A percentile compares a stretch with the other conserved stretches of the same genome.
Evolutionary conservation across 1,140 invertebrate species (phyloP).

Genomic region (Scylla paramamosain): DNA sequence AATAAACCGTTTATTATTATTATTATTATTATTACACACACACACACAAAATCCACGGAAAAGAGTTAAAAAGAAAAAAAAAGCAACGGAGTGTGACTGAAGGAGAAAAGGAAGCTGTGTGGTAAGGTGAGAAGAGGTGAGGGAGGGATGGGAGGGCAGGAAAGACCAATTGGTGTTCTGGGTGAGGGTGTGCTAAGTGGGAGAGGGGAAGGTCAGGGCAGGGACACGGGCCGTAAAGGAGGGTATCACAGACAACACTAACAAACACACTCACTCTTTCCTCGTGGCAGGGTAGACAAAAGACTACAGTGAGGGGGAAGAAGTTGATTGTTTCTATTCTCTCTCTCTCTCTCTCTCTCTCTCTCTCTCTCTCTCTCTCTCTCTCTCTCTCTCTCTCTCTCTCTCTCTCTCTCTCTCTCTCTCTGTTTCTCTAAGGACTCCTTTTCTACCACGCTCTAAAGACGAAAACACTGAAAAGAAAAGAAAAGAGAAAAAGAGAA

Average conservation of each 20-base stretch:
- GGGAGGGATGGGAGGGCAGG: no score
- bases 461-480: no score
- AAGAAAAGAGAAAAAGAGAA: not conserved
- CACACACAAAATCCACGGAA: no score
- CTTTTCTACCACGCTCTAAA: no score
- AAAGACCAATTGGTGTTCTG: no score
- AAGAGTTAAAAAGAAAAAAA: no score
- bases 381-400: conserved; percentile 28
- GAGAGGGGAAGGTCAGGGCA: not conserved
- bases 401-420: conserved; percentile 33
- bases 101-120: no score
- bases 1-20: no score
- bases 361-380: not conserved
- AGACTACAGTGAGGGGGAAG: not conserved
- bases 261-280: not conserved
- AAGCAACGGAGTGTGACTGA: no score
- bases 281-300: not conserved
- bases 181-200: no score
- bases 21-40: no score
- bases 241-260: not conserved
- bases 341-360: conserved; percentile 43
- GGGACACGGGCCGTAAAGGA: conserved; percentile 9
- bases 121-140: no score
- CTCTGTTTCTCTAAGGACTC: not conserved
- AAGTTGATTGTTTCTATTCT: not conserved